These are phyloP conservation scores for Drosophila sp. DNA, from an alignment of 1,140 invertebrate genomes.

Conservation along the genomic window DNA sequence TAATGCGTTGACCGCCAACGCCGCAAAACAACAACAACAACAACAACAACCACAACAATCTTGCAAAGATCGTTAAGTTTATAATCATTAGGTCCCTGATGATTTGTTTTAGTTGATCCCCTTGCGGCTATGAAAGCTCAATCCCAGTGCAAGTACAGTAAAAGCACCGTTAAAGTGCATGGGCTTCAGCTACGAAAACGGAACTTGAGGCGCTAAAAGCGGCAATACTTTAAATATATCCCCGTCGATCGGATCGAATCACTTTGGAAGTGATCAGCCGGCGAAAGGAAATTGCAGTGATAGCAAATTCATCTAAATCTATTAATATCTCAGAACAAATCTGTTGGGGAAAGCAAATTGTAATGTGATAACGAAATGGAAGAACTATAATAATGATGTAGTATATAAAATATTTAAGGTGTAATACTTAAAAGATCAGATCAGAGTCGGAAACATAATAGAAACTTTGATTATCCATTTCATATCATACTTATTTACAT, in stretches of 20 bases:
- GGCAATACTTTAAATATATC: constrained; percentile 11
- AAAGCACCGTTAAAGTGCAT: constrained; percentile 62
- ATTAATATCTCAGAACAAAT: constrained; percentile 1
- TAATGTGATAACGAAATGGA: background rate
- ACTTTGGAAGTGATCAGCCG: constrained; percentile 1
- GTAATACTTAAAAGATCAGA: background rate
- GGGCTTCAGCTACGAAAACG: constrained; percentile 20
- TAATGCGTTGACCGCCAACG: constrained; percentile 82
- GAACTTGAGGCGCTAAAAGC: constrained; percentile 44
- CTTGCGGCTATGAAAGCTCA: constrained; percentile 70
- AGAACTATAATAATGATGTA: background rate
- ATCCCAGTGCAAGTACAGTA: constrained; percentile 21
- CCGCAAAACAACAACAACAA: constrained; percentile 53
- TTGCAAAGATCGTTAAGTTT: constrained; percentile 72
- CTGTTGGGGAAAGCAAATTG: constrained; percentile 12
- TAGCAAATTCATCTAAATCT: constrained; percentile 11
- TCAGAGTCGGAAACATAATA: no score
- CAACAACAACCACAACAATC: constrained; percentile 25
- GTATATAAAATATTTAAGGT: no score
- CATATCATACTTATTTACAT: no score
- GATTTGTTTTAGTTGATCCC: constrained; percentile 37
- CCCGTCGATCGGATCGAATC: constrained; percentile 6
- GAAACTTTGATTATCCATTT: no score
- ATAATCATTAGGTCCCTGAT: constrained; percentile 72
- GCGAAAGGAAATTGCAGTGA: constrained; percentile 14